Evolutionary conservation across 2,888 invertebrate species (phyloP).

Genomic region (Andrena minutula): DNA sequence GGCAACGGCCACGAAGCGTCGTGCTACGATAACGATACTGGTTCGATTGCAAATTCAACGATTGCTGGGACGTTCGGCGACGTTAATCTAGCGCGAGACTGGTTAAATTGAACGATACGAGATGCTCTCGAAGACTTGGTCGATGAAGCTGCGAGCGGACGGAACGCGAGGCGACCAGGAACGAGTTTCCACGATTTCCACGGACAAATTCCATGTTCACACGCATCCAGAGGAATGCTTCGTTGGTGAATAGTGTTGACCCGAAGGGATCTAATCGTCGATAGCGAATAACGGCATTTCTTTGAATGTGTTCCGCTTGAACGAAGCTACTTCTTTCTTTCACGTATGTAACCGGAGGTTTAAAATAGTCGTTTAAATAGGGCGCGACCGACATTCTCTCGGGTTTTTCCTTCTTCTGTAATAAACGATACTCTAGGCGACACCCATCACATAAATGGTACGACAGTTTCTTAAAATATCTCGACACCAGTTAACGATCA

Average conservation of each 20-base stretch:
- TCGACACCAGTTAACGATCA: constrained; percentile 56
- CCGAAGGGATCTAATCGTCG: constrained; percentile 37
- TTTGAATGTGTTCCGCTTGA: constrained; percentile 60
- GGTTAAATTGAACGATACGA: too few species aligned
- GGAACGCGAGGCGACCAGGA: constrained; percentile 4
- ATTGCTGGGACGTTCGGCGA: background rate
- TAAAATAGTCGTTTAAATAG: constrained; percentile 50
- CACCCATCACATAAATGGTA: constrained; percentile 60
- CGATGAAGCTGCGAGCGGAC: background rate
- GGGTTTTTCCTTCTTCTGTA: constrained; percentile 63
- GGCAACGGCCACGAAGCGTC: background rate
- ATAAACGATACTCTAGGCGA: constrained; percentile 64
- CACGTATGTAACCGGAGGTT: constrained; percentile 25
- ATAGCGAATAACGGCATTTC: constrained; percentile 52
- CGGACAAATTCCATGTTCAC: constrained; percentile 46
- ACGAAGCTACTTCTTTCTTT: constrained; percentile 53
- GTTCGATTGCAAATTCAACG: constrained; percentile 39
- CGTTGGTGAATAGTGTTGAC: constrained; percentile 47
- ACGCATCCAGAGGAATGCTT: constrained; percentile 61
- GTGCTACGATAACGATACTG: background rate
- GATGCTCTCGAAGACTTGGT: background rate
- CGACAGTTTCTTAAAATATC: constrained; percentile 67
- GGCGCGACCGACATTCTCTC: constrained; percentile 52
- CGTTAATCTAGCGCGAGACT: background rate
- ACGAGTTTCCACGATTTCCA: constrained; percentile 35